Evolutionary conservation across 2,113 vertebrate genomes (phyloP).

Genomic region (Centrocercus urophasianus): DNA sequence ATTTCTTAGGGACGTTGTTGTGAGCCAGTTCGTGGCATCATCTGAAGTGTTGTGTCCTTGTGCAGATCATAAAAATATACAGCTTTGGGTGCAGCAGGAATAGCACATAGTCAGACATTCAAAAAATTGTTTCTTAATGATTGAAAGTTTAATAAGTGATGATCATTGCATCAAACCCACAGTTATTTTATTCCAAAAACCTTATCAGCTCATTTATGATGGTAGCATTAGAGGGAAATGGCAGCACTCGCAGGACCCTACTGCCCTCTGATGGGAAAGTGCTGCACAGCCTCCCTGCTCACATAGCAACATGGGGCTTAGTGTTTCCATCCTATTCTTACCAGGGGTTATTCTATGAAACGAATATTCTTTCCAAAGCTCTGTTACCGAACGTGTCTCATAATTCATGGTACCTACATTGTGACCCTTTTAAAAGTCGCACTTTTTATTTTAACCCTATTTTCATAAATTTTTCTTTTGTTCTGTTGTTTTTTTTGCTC

Average conservation of each 20-base stretch:
- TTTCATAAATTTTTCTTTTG: not conserved
- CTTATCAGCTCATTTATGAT: not conserved
- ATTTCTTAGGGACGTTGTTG: conserved; percentile 1
- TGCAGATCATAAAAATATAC: not conserved
- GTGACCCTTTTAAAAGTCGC: not conserved
- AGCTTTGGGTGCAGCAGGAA: conserved; percentile 1
- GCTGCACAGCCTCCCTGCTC: not conserved
- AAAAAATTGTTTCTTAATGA: not conserved
- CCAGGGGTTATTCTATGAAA: not conserved
- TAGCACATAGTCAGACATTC: not conserved
- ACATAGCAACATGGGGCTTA: not conserved
- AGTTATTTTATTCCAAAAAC: conserved; percentile 26
- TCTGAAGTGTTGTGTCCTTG: not conserved
- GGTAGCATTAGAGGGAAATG: rapidly evolving
- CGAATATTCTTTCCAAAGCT: not conserved
- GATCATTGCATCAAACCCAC: not conserved
- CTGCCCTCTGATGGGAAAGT: conserved; percentile 77
- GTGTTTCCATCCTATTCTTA: not conserved
- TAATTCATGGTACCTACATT: not conserved
- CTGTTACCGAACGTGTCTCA: not conserved
- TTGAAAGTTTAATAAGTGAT: not conserved
- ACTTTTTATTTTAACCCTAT: not conserved
- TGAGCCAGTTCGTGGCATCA: not conserved
- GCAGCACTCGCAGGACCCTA: conserved; percentile 13
- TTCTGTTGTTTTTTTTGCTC: not conserved